A percentile compares a stretch with the other conserved stretches of the same genome.
These are phyloP conservation scores for Eufriesea mexicana DNA, from an alignment of 1,140 invertebrate genomes.

Conservation along the genomic window DNA sequence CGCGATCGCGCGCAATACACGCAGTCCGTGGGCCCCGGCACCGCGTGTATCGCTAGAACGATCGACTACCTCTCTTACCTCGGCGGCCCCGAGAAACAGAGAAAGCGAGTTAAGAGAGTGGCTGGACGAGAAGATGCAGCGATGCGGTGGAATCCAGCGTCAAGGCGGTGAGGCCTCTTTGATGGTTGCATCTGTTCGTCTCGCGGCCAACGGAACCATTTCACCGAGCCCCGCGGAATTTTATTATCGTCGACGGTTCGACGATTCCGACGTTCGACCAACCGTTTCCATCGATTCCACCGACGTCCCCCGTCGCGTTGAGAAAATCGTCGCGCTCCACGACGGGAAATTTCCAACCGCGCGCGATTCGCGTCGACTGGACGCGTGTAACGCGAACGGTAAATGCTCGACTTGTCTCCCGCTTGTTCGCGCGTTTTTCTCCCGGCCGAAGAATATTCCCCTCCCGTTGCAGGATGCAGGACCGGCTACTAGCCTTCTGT, in stretches of 20 bases:
- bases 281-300: not conserved
- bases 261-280: not conserved
- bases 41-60: constrained; percentile 59
- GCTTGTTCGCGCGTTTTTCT: constrained; percentile 29
- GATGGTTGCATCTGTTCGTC: constrained; percentile 46
- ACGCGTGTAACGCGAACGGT: not conserved
- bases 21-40: constrained; percentile 4
- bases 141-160: constrained; percentile 46
- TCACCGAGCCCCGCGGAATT: constrained; percentile 10
- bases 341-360: not conserved
- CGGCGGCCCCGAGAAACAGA: constrained; percentile 35
- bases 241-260: constrained; percentile 21
- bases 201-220: not conserved
- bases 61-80: constrained; percentile 59
- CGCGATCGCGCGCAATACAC: constrained; percentile 53
- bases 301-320: not conserved
- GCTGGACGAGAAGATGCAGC: constrained; percentile 46
- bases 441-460: not conserved
- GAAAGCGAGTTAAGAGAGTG: constrained; percentile 26
- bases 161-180: constrained; percentile 51
- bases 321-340: not conserved
- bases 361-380: not conserved
- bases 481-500: not conserved
- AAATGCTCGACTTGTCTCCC: constrained; percentile 22
- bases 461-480: not conserved